phyloP scores from a whole-genome alignment of 2,888 invertebrate species.

The Chloroclysta siterata region DNA sequence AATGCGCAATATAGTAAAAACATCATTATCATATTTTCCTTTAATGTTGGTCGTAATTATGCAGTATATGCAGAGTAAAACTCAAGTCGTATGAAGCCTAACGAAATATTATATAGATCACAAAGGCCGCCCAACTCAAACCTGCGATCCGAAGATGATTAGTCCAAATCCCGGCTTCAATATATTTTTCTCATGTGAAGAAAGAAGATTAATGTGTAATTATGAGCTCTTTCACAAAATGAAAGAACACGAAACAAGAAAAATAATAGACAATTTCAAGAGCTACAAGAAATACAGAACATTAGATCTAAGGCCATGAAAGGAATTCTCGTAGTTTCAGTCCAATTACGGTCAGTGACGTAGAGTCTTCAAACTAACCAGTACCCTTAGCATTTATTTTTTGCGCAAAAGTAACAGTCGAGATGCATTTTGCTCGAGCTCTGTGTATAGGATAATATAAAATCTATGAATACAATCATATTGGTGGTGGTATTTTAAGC shows the following conservation, averaged over 20 bases:
- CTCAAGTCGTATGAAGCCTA: too few relatives aligned
- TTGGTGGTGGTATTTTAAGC: too few relatives aligned
- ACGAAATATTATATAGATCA: too few relatives aligned
- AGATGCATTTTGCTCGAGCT: too few relatives aligned
- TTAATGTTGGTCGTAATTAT: too few relatives aligned
- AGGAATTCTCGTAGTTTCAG: slow-evolving; percentile 38
- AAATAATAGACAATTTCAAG: slow-evolving; percentile 3
- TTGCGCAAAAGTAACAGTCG: background rate
- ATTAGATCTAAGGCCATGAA: slow-evolving; percentile 36
- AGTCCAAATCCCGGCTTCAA: background rate
- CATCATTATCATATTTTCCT: background rate
- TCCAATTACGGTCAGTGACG: slow-evolving; percentile 35
- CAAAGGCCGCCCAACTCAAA: background rate
- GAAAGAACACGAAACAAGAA: background rate
- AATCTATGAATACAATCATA: background rate
- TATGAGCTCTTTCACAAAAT: background rate
- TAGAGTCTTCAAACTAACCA: slow-evolving; percentile 48
- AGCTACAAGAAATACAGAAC: slow-evolving; percentile 26
- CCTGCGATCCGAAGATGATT: background rate
- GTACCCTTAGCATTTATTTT: slow-evolving; percentile 25
- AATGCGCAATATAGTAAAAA: slow-evolving; percentile 6
- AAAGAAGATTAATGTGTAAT: background rate
- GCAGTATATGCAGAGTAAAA: too few relatives aligned
- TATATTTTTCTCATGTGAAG: background rate
- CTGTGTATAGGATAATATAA: background rate